Base-by-base conservation (phyloP, 2,113 vertebrate genomes). In the Gobius niger region DNA sequence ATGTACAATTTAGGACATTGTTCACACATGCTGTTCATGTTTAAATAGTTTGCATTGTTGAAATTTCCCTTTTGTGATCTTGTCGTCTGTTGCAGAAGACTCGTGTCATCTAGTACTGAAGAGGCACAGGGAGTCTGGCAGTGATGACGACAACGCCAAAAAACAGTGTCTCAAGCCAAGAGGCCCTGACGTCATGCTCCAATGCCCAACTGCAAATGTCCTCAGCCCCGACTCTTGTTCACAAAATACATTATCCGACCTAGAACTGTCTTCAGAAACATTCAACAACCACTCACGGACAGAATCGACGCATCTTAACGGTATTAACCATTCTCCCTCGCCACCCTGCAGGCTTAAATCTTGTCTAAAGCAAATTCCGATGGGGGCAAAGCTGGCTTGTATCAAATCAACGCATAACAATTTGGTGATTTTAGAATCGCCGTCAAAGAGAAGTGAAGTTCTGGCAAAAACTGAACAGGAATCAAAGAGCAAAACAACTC, bases 71-170 rank as follows among this genome's bases (percentile, higher is more conserved):
- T 34, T 34, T 34, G 24, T 34, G 24, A 34, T 34, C 24, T 34
- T 34, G 24, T 24, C 3, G 15, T 60, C 40, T 47, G 1, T 12
- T 9, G 4, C 16, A 46, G 60, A 5, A 9, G 6, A 44, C 7
- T 51, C 64, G 16, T 67, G 72, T n/a, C 68, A 56, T 34, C n/a
- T n/a, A n/a, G 24, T 34, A 2, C 24, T 34, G 56, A 91, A 90
- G 78, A 82, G 85, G 49, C 2, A 0, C 49, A 80, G 64, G 51
- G 75, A 82, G 9, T 47, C 44, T n/a, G 73, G 82, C 10, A 34
- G 12, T 40, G 49, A 14, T 46, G 24, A 51, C 1, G n/a, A 78
- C 24, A 40, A 51, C 15, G 24, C 47, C 49, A 85, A 83, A 64
- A 90, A 85, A 71, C 18, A 7, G 1, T 68, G 75, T 78, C 44